Base-by-base conservation (phyloP, 2,888 invertebrate genomes). In the Nysson spinosus region DNA sequence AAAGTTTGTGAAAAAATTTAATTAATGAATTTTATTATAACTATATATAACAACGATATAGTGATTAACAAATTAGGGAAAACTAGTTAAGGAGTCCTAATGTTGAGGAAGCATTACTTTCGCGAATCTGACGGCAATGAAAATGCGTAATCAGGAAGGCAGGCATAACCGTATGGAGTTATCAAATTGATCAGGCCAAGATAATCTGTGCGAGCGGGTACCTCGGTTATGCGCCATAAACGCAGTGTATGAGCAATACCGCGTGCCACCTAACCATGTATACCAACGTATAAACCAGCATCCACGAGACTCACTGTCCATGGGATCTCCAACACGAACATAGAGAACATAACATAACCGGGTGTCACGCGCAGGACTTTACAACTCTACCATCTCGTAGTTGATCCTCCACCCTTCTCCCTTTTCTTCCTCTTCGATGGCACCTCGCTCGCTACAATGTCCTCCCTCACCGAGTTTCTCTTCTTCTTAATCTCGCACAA, bases 181-280 rank as follows among this genome's bases (percentile, higher is more conserved):
- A 87, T 87, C 86, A 87, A 86, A 86, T 85, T 86, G 86, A 87
- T 87, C 87, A 86, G 83, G 83, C 84, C 80, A 83, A 87, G 87
- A 86, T 87, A 87, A 87, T 87, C 86, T 84, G 82, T 80, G 80
- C 82, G 78, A 80, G 81, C 80, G 81, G 68, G 77, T 80, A 72
- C 67, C 79, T 78, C 82, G 82, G 85, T 86, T 86, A 87, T 87
- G 85, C 79, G 80, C 86, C 86, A 86, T 87, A 87, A 87, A 87
- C 84, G 87, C 84, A 79, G 83, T 68, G 81, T 83, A 86, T 70
- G 85, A 84, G 85, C 82, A 84, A 85, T 85, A 85, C 80, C 80
- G 81, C 76, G 77, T 78, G 82, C 82, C 77, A 81, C 79, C 82
- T 77, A 81, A 80, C 77, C 80, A 69, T 78, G 79, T 80, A 78